Percentiles rank a stretch among this genome's conserved stretches.
phyloP scores from a whole-genome alignment of 2,888 invertebrate species.

The Eubasilissa splendida region DNA sequence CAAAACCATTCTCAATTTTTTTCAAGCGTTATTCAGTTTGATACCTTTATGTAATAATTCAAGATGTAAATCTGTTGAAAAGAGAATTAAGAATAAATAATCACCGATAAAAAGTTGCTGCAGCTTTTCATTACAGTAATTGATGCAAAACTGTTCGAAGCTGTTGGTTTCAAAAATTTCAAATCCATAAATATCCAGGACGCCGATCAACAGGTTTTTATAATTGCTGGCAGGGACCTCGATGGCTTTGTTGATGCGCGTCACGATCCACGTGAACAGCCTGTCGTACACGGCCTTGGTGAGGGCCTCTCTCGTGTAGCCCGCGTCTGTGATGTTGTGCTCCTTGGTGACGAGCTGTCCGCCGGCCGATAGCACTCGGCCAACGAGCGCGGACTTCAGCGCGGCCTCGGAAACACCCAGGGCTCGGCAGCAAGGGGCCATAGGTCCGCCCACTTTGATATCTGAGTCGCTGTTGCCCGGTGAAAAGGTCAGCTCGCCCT shows the following conservation, averaged over 20 bases:
- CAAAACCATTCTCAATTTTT: no score
- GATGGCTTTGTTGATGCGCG: conserved; percentile 92
- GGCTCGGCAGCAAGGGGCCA: conserved; percentile 68
- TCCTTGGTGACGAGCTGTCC: conserved; percentile 94
- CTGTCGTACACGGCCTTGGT: conserved; percentile 97
- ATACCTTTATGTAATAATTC: no score
- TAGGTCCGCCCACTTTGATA: conserved; percentile 72
- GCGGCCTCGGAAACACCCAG: conserved; percentile 77
- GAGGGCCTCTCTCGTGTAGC: conserved; percentile 91
- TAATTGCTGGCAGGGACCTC: conserved; percentile 79
- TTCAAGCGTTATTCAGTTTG: no score
- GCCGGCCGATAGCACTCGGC: conserved; percentile 92
- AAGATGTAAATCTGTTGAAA: not conserved
- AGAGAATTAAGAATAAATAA: conserved; percentile 56
- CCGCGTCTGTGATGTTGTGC: conserved; percentile 88
- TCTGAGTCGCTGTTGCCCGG: conserved; percentile 77
- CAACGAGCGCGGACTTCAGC: conserved; percentile 84
- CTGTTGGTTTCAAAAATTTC: conserved; percentile 98
- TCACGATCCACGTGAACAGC: conserved; percentile 95
- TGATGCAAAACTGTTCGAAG: conserved; percentile 99
- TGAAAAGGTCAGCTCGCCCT: conserved; percentile 75
- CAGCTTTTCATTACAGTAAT: conserved; percentile 98
- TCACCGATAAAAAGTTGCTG: conserved; percentile 97
- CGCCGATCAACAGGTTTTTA: conserved; percentile 90
- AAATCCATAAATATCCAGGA: conserved; percentile 98